Conservation (phyloP, 2,113 vertebrate species). For the Haplotaxodon microlepis region DNA sequence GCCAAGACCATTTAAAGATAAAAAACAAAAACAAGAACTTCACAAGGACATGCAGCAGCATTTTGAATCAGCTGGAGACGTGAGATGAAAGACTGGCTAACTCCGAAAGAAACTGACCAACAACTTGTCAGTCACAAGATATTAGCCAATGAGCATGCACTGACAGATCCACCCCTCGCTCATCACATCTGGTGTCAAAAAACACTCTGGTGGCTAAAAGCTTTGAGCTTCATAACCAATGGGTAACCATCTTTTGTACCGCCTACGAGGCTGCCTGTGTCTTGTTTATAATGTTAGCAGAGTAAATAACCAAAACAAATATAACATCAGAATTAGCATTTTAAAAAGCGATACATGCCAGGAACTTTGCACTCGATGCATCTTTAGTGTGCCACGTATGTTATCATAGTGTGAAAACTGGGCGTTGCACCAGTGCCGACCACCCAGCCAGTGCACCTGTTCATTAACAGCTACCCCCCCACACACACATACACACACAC, state of each 20-base stretch:
- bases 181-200: background rate
- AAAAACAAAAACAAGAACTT: background rate
- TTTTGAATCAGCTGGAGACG: background rate
- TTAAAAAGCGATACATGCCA: background rate
- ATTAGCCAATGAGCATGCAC: background rate
- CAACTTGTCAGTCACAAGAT: background rate
- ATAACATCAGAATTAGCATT: background rate
- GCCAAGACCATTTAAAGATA: background rate
- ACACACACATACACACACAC: background rate
- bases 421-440: background rate
- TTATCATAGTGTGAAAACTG: background rate
- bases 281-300: background rate
- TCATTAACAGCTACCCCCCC: background rate
- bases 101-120: background rate
- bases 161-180: background rate
- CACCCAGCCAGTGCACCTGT: slow-evolving; percentile 48
- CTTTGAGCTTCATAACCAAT: background rate
- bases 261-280: background rate
- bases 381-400: background rate
- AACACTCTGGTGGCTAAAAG: background rate
- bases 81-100: background rate
- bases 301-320: background rate
- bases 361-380: background rate
- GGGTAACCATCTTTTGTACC: background rate
- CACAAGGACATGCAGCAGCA: background rate